These are phyloP conservation scores for Hydrocynus forskahlii DNA, from an alignment of 2,797 vertebrate species.

Conservation along the genomic window DNA sequence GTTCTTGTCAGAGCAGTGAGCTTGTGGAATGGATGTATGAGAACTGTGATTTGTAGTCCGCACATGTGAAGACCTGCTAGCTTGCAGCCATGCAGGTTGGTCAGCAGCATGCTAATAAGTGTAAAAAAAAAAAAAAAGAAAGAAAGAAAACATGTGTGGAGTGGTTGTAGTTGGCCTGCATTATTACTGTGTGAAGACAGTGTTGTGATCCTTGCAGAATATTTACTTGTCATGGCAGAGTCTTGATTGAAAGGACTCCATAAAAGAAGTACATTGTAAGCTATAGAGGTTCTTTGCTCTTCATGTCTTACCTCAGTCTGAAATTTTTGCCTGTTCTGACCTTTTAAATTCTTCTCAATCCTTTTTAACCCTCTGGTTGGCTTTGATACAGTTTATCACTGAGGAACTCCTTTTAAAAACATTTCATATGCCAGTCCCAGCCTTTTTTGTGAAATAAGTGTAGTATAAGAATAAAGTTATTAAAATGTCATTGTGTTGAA, in stretches of 20 bases:
- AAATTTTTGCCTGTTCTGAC: conserved; percentile 9
- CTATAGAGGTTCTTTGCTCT: background rate
- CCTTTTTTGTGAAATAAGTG: conserved; percentile 42
- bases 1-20: conserved; percentile 37
- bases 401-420: conserved; percentile 23
- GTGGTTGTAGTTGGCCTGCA: conserved; percentile 17
- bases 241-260: background rate
- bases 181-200: conserved; percentile 18
- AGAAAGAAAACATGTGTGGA: background rate
- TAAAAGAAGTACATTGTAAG: background rate
- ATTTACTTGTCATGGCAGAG: background rate
- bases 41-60: background rate
- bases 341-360: background rate
- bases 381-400: conserved; percentile 27
- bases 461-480: conserved; percentile 35
- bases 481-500: conserved; percentile 1
- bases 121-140: background rate
- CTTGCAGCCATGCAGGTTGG: conserved; percentile 17
- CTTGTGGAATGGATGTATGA: background rate
- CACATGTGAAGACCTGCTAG: conserved; percentile 9
- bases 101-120: conserved; percentile 32
- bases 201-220: conserved; percentile 8
- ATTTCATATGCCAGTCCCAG: conserved; percentile 1
- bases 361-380: conserved; percentile 25
- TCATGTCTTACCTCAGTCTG: background rate